Evolutionary conservation across 2,797 vertebrate species (phyloP), one percentile per base, ranked within the genome.

Genomic region (Rhinella marina): DNA sequence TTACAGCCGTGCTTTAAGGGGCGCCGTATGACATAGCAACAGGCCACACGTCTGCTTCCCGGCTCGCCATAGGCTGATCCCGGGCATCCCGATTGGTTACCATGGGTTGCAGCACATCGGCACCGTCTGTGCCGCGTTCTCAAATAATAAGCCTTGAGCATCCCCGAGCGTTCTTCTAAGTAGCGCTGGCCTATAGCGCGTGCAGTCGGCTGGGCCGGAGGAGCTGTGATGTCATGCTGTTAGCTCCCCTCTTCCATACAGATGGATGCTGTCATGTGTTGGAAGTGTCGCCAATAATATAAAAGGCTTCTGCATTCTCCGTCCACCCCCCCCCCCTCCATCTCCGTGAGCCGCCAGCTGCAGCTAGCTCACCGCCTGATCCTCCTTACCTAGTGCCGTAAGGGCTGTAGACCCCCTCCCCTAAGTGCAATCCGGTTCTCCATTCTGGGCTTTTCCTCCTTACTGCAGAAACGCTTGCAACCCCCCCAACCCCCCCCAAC

Each of bases 231-330:
- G 94, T 93, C 95, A 94, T 94, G 93, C 93, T 93, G 92, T 93
- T 93, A 92, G 92, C 93, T 93, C 92, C 88, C 91, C 90, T 93
- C 93, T 95, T 93, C 93, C 93, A 95, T 96, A 96, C 97, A 97
- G 96, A 97, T 98, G 96, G 96, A 95, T 96, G 96, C 96, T 97
- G 95, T 96, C 95, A 95, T 95, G 96, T 95, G 96, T 96, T 94
- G 96, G 96, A 96, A 97, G 97, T 97, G 97, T 97, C 96, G 96
- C 96, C 95, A 95, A 94, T 96, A 95, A 97, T 96, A 94, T 96
- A 96, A 96, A 96, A 96, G 94, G 94, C 95, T 94, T 94, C 95
- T 95, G 92, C 94, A 91, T 95, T 95, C 95, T 95, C 93, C 93
- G 93, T 93, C 41, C 41, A 4, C 41, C 41, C 41, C 41, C 41